Base-by-base conservation (phyloP, 1,140 invertebrate species). In the Diabrotica undecimpunctata region DNA sequence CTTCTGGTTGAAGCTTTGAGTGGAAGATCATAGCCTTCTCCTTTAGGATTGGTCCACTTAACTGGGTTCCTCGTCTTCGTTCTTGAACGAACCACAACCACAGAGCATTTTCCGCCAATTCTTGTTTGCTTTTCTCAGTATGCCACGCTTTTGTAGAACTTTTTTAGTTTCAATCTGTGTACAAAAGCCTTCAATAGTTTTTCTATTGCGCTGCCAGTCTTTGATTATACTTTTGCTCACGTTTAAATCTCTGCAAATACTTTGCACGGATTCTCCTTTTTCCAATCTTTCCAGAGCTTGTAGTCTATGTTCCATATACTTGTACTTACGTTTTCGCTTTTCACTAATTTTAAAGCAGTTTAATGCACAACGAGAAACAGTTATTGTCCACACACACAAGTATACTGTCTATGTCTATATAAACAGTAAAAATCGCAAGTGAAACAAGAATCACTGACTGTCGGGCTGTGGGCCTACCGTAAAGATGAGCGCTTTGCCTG, bases 31-130 rank as follows among this genome's bases (percentile, higher is more conserved):
- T 46, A 7, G 66, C 68, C 58, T 70, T 70, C 54, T 72, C 66
- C 58, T 69, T 67, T 7, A 72, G 14, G 54, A 70, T 52, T 51
- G 66, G 68, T 11, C 72, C 72, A 62, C 54, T 61, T 58, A 73
- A n/a, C n/a, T n/a, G n/a, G n/a, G n/a, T n/a, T n/a, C n/a, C n/a
- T n/a, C n/a, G n/a, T n/a, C n/a, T n/a, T n/a, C n/a, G n/a, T n/a
- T n/a, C n/a, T n/a, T n/a, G n/a, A n/a, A n/a, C n/a, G n/a, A n/a
- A n/a, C n/a, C 67, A 71, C 14, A 64, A n/a, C 62, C 62, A 64
- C 54, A 64, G 54, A n/a, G 54, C 54, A 14, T 64, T 13, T 36
- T 64, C 54, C 5, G 58, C 36, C 5, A 55, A 7, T 55, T 63
- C 61, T n/a, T 9, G 35, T 35, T n/a, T 55, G 61, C 8, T 54